Evolutionary conservation across 2,797 vertebrate genomes (phyloP), one percentile per base, ranked within the genome.

Genomic region (Sphenopsis melanotis): DNA sequence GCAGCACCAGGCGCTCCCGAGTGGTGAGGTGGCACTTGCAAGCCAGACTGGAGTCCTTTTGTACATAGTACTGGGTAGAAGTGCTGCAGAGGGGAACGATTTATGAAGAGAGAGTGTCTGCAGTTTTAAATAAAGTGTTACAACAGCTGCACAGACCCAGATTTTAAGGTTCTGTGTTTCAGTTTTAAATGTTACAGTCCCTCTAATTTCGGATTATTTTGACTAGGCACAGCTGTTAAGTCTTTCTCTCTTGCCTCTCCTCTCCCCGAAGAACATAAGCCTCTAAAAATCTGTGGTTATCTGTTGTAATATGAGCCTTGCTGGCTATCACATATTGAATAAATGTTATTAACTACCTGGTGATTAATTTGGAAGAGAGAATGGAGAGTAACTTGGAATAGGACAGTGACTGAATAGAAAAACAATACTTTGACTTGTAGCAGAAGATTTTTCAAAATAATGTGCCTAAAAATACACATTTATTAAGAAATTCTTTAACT

Each of bases 11-110:
- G 52, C 49, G 61, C 83, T 83, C 60, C 87, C 82, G 87, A 61
- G 79, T 68, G 93, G 92, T 95, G 85, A 93, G 85, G 91, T 96
- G 94, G 94, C 94, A 69, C 95, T 97, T 97, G 92, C 86, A 95
- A 94, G 89, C 64, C 78, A 92, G 90, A 39, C 90, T 76, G 87
- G 41, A 75, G 90, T 94, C 92, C 72, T 91, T 94, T 93, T 92
- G 94, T 94, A 91, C 97, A 94, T 83, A 96, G 89, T 89, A 65
- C 74, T 92, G 87, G 84, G 92, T 91, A 95, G 89, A 46, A 10
- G 68, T 85, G 89, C 83, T 89, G 88, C 92, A 87, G 82, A 95
- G 94, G 77, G 93, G 91, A 95, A 68, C 49, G 64, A 68, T 92
- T 92, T 96, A 87, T 95, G 77, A 96, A 96, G 91, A 76, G 69